Conservation (phyloP, 2,797 vertebrate genomes). For the Poeciliopsis paucimaculata region DNA sequence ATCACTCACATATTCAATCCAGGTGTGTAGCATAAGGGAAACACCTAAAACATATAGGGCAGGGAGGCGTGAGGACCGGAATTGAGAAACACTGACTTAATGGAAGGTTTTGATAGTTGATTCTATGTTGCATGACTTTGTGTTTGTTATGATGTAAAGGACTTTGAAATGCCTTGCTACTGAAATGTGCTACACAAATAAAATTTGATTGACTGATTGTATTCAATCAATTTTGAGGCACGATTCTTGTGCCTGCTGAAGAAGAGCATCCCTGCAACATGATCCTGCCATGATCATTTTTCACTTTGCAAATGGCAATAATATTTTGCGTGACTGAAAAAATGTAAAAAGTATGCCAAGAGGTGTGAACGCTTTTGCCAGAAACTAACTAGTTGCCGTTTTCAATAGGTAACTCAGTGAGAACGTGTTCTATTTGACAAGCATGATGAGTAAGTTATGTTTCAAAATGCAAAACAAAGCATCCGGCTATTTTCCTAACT, state of each 20-base stretch:
- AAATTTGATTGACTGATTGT: too few species aligned
- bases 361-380: background rate
- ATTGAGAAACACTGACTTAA: too few species aligned
- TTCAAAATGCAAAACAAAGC: slow-evolving; percentile 15
- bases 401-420: slow-evolving; percentile 8
- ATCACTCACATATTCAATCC: too few species aligned
- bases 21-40: too few species aligned
- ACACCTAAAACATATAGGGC: too few species aligned
- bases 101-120: too few species aligned
- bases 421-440: slow-evolving; percentile 4
- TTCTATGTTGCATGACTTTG: too few species aligned
- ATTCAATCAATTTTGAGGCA: too few species aligned
- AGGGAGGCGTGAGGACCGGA: too few species aligned
- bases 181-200: too few species aligned
- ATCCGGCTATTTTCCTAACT: background rate
- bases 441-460: slow-evolving; percentile 21
- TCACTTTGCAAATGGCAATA: background rate
- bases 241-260: background rate
- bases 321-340: background rate
- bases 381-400: background rate
- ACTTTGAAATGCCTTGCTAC: too few species aligned
- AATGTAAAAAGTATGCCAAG: background rate
- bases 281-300: background rate
- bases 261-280: background rate
- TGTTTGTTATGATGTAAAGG: too few species aligned